Percentiles rank a stretch among this genome's conserved stretches.
Conservation (phyloP, 1,140 invertebrate species). For the Brachionus plicatilis region DNA sequence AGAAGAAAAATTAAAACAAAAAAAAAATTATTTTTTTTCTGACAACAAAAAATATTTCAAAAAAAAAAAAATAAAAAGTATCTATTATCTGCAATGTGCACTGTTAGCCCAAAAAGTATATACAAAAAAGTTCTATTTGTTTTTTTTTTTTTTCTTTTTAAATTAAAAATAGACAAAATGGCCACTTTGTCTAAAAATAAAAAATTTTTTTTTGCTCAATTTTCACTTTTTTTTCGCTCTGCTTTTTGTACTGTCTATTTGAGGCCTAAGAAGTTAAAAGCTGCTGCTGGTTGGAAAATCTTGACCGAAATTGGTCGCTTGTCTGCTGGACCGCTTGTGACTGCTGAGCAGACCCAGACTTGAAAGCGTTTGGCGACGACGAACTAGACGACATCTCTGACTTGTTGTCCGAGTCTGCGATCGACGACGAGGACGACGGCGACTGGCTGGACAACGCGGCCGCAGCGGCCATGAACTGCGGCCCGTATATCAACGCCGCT, state of each 20-base stretch:
- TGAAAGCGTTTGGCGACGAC: slow-evolving; percentile 11
- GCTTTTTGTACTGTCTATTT: no score
- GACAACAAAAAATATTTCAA: neutral
- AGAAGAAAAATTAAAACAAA: neutral
- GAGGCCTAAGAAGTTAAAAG: neutral
- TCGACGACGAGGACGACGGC: neutral
- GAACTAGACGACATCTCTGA: slow-evolving; percentile 1
- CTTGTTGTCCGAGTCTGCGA: neutral
- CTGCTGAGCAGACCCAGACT: neutral
- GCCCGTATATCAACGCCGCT: neutral
- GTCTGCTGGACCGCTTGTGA: neutral
- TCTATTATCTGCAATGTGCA: neutral
- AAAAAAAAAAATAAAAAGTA: neutral
- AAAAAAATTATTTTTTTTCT: neutral
- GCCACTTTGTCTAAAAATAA: neutral
- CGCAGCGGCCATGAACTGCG: slow-evolving; percentile 10
- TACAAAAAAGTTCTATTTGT: neutral
- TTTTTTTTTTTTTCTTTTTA: neutral
- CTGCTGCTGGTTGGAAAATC: slow-evolving; percentile 23
- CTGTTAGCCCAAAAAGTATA: neutral
- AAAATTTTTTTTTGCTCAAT: neutral
- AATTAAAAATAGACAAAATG: neutral
- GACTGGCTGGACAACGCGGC: neutral
- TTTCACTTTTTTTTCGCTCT: neutral
- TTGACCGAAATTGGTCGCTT: neutral